Evolutionary conservation across 2,888 invertebrate species (phyloP).

Genomic region (Coelopa pilipes): DNA sequence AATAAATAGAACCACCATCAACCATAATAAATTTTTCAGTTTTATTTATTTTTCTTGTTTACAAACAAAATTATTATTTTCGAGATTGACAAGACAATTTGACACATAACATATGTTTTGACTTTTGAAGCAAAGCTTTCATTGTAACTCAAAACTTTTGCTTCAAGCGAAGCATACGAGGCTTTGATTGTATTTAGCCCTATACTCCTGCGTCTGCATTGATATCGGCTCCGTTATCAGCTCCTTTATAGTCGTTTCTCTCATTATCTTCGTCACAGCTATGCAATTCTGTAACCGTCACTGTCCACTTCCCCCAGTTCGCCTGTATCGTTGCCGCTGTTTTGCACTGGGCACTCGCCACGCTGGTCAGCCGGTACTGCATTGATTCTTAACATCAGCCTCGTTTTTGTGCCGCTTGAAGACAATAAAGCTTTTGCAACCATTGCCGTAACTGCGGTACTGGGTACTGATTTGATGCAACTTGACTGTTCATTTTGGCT

Average conservation of each 20-base stretch:
- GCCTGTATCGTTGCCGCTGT: not conserved
- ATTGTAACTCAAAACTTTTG: no score
- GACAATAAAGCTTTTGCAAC: slow-evolving; percentile 1
- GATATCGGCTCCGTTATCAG: not conserved
- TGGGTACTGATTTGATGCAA: not conserved
- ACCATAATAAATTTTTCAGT: no score
- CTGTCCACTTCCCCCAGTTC: not conserved
- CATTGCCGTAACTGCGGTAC: slow-evolving; percentile 2
- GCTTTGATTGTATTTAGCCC: no score
- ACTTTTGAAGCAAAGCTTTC: no score
- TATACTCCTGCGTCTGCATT: not conserved
- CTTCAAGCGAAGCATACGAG: no score
- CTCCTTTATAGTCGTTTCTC: not conserved
- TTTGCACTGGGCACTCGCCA: slow-evolving; percentile 7
- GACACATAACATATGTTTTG: no score
- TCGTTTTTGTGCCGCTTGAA: not conserved
- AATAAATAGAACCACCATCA: no score
- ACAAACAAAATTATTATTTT: no score
- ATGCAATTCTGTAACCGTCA: not conserved
- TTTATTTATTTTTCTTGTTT: no score
- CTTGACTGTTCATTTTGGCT: not conserved
- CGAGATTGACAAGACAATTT: no score
- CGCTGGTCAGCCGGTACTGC: slow-evolving; percentile 4
- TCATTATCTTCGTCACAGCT: not conserved
- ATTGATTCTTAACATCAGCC: not conserved